Conservation (phyloP, 2,888 invertebrate species). For the Cerastis leucographa region DNA sequence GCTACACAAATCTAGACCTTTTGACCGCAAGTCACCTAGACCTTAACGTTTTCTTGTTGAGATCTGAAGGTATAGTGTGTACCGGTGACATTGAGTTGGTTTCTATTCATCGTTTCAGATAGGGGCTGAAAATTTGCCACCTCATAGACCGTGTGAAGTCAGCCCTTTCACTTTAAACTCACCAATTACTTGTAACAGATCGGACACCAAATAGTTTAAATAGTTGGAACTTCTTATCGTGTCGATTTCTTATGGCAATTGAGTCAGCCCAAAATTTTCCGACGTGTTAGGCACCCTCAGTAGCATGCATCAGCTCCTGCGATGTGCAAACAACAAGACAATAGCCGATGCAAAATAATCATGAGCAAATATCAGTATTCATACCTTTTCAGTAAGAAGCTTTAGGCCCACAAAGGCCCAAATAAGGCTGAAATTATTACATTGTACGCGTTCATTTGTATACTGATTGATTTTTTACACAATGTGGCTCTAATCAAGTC, state of each 20-base stretch:
- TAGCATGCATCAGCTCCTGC: too few species aligned
- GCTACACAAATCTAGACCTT: conserved; percentile 37
- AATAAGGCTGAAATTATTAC: conserved; percentile 9
- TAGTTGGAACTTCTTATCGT: neutral
- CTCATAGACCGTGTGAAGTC: neutral
- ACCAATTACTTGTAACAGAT: neutral
- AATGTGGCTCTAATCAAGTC: conserved; percentile 15
- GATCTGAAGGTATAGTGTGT: conserved; percentile 13
- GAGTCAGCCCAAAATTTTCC: too few species aligned
- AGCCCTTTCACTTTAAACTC: neutral
- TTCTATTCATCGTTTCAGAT: conserved; percentile 15
- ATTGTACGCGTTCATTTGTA: neutral
- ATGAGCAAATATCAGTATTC: neutral
- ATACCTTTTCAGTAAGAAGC: neutral
- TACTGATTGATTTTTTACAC: conserved; percentile 20
- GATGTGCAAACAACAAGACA: too few species aligned
- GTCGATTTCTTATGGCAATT: too few species aligned
- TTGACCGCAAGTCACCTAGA: conserved; percentile 45
- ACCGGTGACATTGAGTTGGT: conserved; percentile 22
- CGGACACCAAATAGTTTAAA: neutral
- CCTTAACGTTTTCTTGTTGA: conserved; percentile 31
- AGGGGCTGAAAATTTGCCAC: neutral
- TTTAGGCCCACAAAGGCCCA: neutral
- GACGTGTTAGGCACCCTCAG: too few species aligned
- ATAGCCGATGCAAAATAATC: neutral